Conservation (phyloP, 2,113 vertebrate genomes). For the Pelecanoides urinatrix region DNA sequence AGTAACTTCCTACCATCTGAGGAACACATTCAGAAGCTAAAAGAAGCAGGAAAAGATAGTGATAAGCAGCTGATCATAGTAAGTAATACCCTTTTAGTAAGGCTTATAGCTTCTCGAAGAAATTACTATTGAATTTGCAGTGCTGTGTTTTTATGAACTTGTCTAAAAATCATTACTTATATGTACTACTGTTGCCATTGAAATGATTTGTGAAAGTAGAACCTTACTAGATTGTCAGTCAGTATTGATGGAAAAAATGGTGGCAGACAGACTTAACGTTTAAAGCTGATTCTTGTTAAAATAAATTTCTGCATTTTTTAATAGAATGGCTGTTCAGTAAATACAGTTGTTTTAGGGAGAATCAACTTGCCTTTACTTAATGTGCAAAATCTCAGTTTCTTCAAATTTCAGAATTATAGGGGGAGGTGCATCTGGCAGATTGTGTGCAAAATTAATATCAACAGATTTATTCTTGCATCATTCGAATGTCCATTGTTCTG, state of each 20-base stretch:
- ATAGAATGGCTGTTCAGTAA: background rate
- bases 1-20: slow-evolving; percentile 73
- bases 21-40: slow-evolving; percentile 82
- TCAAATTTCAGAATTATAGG: background rate
- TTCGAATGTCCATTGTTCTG: background rate
- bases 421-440: background rate
- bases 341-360: background rate
- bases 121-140: background rate
- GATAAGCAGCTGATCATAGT: slow-evolving; percentile 86
- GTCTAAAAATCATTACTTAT: background rate
- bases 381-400: background rate
- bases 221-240: background rate
- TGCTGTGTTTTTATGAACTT: background rate
- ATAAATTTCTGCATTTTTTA: background rate
- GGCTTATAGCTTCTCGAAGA: background rate
- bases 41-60: slow-evolving; percentile 82
- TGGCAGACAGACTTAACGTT: background rate
- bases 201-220: background rate
- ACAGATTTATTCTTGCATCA: background rate
- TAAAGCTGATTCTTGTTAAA: background rate
- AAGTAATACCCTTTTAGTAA: slow-evolving; percentile 61
- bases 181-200: background rate
- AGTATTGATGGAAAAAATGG: background rate
- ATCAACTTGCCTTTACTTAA: background rate
- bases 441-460: background rate